Evolutionary conservation across 2,797 vertebrate species (phyloP), one percentile per base, ranked within the genome.

Genomic region (Clangula hyemalis): DNA sequence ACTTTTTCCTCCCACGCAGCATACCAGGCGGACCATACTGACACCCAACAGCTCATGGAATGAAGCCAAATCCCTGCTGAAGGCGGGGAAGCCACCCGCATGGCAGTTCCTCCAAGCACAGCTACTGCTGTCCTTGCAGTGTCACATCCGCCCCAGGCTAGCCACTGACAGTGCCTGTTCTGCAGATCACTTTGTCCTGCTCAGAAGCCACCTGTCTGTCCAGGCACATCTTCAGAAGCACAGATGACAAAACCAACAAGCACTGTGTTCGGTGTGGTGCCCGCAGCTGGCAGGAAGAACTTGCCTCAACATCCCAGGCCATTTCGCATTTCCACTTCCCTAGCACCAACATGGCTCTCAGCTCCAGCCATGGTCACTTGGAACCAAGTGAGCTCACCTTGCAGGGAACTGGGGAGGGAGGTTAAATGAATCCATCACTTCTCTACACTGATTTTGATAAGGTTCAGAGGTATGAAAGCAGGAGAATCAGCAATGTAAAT

Each of bases 71-170:
- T 21, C 69, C 41, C 41, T 28, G 65, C n/a, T 2, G 38, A 25
- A 14, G 20, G 39, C 4, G 0, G 12, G 10, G 30, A 25, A 24
- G 34, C 75, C 8, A 0, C 36, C 73, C 49, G 21, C 10, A 2
- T n/a, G 3, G 6, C 0, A 0, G 11, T 24, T 73, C 36, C 65
- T 71, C 45, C 15, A 14, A 38, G 71, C 58, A 51, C 43, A 49
- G 43, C 38, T 1, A 17, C 2, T 0, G 0, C 54, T 61, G 30
- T 28, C 71, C 74, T 2, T 0, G 27, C 12, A 72, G 61, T 25
- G 36, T 17, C 68, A 25, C 43, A 38, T 3, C 43, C 1, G 0
- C 45, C 53, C 43, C 8, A 2, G 8, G 16, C 73, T 39, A 66
- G 18, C 65, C 21, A 8, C 49, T 28, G 58, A 12, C 19, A 53